phyloP scores from a whole-genome alignment of 2,888 invertebrate species.

The Stenodera caucasica region DNA sequence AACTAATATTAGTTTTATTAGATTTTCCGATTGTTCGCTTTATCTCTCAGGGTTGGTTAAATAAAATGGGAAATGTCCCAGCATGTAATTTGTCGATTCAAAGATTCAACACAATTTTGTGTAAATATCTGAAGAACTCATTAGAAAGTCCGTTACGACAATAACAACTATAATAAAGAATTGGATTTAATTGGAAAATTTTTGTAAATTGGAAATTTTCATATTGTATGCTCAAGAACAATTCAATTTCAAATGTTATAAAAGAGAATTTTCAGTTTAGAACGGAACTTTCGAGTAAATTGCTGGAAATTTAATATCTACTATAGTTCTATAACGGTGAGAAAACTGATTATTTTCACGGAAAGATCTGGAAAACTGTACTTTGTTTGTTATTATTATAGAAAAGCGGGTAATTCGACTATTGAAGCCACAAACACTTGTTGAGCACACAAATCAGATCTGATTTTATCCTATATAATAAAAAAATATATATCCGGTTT shows the following conservation, averaged over 20 bases:
- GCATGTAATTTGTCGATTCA: constrained; percentile 18
- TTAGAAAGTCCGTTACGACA: no score
- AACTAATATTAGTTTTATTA: constrained; percentile 1
- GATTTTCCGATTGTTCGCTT: background rate
- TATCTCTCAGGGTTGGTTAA: background rate
- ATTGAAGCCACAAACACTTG: background rate
- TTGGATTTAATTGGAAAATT: no score
- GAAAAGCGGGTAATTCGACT: background rate
- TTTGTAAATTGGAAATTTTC: no score
- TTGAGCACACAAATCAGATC: constrained; percentile 1
- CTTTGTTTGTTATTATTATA: background rate
- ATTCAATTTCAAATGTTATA: background rate
- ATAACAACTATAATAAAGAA: no score
- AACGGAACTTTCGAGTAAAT: background rate
- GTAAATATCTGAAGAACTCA: no score
- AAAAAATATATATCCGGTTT: constrained; percentile 1
- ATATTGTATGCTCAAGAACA: no score
- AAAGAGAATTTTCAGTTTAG: background rate
- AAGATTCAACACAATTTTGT: no score
- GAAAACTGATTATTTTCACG: background rate
- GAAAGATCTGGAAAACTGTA: no score
- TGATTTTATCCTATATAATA: background rate
- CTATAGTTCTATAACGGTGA: background rate
- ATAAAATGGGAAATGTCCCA: constrained; percentile 11
- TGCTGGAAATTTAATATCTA: background rate